phyloP scores from a whole-genome alignment of 2,888 invertebrate species.

The Cremastinae sp. region DNA sequence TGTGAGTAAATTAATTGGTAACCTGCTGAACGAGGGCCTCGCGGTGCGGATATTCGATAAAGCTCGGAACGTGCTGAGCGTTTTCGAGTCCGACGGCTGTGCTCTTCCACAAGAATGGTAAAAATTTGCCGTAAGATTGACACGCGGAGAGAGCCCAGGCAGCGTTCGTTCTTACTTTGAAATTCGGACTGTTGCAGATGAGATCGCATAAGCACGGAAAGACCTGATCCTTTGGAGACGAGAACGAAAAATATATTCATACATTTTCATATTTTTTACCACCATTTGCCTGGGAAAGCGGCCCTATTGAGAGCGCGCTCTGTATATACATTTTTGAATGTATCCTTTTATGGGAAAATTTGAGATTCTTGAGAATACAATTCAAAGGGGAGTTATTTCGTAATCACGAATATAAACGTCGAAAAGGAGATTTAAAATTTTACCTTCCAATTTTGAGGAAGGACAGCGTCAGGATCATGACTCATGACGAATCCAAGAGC shows the following conservation, averaged over 20 bases:
- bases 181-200: constrained; percentile 89
- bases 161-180: constrained; percentile 95
- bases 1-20: constrained; percentile 54
- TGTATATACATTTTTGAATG: too few species aligned
- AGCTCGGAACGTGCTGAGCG: constrained; percentile 89
- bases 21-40: constrained; percentile 93
- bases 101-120: constrained; percentile 86
- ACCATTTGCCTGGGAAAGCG: too few species aligned
- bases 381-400: too few species aligned
- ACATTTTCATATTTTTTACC: too few species aligned
- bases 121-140: constrained; percentile 84
- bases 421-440: constrained; percentile 24
- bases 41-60: constrained; percentile 91
- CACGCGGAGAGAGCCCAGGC: constrained; percentile 88
- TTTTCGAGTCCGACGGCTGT: constrained; percentile 89
- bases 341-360: too few species aligned
- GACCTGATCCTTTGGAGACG: constrained; percentile 82
- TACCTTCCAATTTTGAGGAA: constrained; percentile 80
- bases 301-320: too few species aligned
- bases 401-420: not conserved
- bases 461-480: constrained; percentile 78
- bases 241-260: constrained; percentile 27
- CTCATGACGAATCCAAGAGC: constrained; percentile 90
- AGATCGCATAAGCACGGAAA: constrained; percentile 85
- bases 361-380: too few species aligned